Evolutionary conservation across 2,797 vertebrate species (phyloP).

Genomic region (Gallinago nigripennis): DNA sequence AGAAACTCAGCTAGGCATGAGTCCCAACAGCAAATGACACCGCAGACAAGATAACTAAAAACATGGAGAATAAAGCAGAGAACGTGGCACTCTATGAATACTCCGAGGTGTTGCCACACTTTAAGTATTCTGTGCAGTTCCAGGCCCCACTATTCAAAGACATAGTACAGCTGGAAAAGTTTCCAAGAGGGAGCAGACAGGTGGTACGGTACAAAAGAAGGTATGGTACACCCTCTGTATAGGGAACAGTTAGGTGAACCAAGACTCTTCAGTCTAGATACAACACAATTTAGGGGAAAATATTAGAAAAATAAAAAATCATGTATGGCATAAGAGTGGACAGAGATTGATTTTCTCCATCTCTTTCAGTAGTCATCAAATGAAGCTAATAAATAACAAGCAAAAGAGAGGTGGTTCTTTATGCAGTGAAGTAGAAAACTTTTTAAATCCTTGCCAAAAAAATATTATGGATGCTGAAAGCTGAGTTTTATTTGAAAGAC

Average conservation of each 20-base stretch:
- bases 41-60: background rate
- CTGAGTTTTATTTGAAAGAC: background rate
- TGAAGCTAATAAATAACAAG: background rate
- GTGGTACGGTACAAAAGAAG: background rate
- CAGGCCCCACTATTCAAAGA: background rate
- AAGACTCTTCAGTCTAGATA: background rate
- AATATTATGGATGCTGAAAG: background rate
- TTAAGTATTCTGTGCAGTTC: background rate
- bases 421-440: background rate
- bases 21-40: background rate
- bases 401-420: background rate
- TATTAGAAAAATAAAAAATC: background rate
- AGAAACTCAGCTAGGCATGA: accelerated
- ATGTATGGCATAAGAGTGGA: background rate
- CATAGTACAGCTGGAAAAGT: background rate
- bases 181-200: background rate
- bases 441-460: background rate
- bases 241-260: background rate
- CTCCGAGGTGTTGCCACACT: background rate
- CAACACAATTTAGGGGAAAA: background rate
- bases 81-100: background rate
- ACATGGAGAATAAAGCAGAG: background rate
- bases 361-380: background rate
- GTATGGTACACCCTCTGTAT: background rate
- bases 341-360: background rate